Base-by-base conservation (phyloP, 2,888 invertebrate genomes). In the Uropetala carovei region DNA sequence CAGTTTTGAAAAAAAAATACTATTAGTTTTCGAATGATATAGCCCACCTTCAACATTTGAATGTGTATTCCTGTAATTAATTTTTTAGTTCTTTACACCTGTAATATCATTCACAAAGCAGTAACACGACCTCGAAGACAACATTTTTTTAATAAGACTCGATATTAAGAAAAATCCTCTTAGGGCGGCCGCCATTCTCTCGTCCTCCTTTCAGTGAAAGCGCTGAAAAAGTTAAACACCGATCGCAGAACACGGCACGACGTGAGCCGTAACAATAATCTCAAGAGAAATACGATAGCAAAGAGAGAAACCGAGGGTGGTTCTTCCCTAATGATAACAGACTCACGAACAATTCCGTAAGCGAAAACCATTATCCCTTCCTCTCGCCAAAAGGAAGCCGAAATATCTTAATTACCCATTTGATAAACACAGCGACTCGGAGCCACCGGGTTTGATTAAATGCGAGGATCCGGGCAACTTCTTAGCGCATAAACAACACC, bases 351-450 rank as follows among this genome's bases (percentile, higher is more conserved):
- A 75, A 75, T 75, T 75, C 27, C 75, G 11, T 8, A 4, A 13
- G 75, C 22, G 27, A 14, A 75, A 75, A 13, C 22, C 75, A 75
- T 75, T 75, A 75, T 27, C 27, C 75, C 75, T 68, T 11, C 22
- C 68, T 22, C 68, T 27, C 27, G 8, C 13, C 22, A 75, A 75
- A 22, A 22, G 22, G 68, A 68, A 68, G 75, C 22, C 60, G 60
- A 64, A 64, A 64, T 64, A 58, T 64, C 64, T 43, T 89, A 89
- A 89, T 89, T 64, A 89, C 60, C 64, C 89, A 89, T 89, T 89
- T 89, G 89, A 89, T 89, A 89, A 64, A 89, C 43, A 18, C 89
- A 43, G 27, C 30, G 60, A 56, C 89, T 57, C n/a, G n/a, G n/a
- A 89, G 60, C 56, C 64, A 14, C 30, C 30, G 89, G 30, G 64